These are phyloP conservation scores for Porites divaricata DNA, from an alignment of 92 coral and sea anemone species.

Conservation along the genomic window DNA sequence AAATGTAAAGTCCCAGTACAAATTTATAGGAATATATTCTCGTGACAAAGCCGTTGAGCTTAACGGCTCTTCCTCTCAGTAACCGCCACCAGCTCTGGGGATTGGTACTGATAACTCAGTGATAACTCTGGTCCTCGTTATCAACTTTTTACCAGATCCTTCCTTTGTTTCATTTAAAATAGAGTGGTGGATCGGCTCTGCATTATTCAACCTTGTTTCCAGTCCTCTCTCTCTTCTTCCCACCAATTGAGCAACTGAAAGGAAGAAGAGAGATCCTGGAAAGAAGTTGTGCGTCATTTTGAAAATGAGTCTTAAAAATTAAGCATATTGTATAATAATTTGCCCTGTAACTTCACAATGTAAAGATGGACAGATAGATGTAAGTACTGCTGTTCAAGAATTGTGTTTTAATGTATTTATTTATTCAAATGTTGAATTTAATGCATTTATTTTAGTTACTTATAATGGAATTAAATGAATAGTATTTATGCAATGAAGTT, in stretches of 20 bases:
- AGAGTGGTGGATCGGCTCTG: no score
- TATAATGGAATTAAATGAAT: slow-evolving; percentile 7
- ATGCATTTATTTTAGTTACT: slow-evolving; percentile 3
- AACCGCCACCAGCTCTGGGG: background rate
- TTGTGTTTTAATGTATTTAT: slow-evolving; percentile 1
- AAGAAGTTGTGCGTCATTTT: no score
- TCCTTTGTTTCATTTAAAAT: no score
- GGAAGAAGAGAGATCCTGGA: no score
- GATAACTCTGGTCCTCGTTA: no score
- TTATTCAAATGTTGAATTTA: background rate
- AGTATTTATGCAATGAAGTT: background rate
- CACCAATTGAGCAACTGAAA: no score
- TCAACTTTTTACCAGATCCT: no score
- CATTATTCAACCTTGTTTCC: no score
- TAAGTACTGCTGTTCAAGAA: background rate
- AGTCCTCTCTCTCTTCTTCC: no score
- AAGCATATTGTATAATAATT: background rate
- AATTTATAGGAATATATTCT: background rate
- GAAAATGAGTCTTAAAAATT: background rate
- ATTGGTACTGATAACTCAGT: background rate
- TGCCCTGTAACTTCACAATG: background rate
- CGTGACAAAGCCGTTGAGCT: no score
- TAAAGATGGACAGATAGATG: background rate
- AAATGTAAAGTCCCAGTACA: background rate
- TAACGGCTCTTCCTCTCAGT: background rate